phyloP scores from a whole-genome alignment of 2,888 invertebrate genomes.

The Cordylochernes scorpioides region DNA sequence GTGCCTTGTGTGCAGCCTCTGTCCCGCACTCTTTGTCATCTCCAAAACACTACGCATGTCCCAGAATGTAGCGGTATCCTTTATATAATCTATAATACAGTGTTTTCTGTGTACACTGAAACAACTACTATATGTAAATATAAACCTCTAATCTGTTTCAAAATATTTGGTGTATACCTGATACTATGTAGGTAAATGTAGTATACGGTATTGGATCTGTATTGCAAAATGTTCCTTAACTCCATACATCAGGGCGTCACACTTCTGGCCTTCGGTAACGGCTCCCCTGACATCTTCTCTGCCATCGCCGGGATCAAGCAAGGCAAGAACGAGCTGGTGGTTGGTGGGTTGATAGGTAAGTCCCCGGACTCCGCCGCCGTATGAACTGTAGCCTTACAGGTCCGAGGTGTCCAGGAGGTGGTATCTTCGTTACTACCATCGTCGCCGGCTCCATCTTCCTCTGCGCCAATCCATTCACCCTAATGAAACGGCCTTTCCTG shows the following conservation, averaged over 20 bases:
- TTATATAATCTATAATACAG: conserved; percentile 1
- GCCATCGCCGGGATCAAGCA: conserved; percentile 29
- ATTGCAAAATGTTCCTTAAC: conserved; percentile 2
- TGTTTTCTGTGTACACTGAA: background rate
- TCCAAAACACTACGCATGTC: conserved; percentile 26
- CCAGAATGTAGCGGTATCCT: conserved; percentile 26
- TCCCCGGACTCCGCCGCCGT: background rate
- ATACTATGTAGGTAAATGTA: background rate
- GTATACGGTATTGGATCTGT: background rate
- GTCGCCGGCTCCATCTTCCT: conserved; percentile 33
- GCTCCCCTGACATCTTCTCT: conserved; percentile 39
- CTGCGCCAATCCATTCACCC: conserved; percentile 27
- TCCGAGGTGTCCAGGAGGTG: conserved; percentile 26
- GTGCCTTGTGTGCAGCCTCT: conserved; percentile 29
- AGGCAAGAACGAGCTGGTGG: conserved; percentile 20
- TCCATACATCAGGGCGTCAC: conserved; percentile 30
- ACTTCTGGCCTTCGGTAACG: conserved; percentile 40
- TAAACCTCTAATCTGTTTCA: too few relatives aligned
- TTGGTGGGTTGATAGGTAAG: conserved; percentile 22
- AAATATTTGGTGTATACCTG: too few relatives aligned
- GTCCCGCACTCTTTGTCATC: conserved; percentile 28
- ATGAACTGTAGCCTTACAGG: background rate
- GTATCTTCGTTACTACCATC: conserved; percentile 32
- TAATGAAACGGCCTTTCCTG: conserved; percentile 27
- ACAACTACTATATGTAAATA: too few relatives aligned